A percentile compares a stretch with the other conserved stretches of the same genome.
Conservation (phyloP, 2,888 invertebrate genomes). For the Colletes collaris region DNA sequence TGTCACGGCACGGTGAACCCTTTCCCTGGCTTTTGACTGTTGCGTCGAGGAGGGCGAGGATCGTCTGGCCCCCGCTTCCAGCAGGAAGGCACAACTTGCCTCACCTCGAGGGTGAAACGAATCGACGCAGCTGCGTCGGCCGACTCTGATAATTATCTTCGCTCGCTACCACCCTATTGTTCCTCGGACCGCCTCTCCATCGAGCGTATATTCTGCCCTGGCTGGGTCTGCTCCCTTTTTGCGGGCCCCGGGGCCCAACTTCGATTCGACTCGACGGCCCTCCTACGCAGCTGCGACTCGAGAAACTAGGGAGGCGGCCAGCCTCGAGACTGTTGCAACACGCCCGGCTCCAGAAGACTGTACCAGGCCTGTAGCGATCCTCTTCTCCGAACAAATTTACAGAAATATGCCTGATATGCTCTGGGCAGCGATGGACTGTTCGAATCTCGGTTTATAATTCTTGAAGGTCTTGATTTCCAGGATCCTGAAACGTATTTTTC, state of each 20-base stretch:
- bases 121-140: constrained; percentile 64
- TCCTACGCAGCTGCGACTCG: constrained; percentile 47
- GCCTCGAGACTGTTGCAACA: neutral
- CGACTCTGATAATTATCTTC: constrained; percentile 66
- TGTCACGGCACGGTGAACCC: constrained; percentile 62
- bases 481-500: no score
- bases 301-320: neutral
- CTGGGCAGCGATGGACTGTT: no score
- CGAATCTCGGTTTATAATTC: no score
- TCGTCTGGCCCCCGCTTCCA: constrained; percentile 34
- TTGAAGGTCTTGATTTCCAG: no score
- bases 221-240: neutral
- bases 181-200: constrained; percentile 25
- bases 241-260: constrained; percentile 16
- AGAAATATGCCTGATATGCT: no score
- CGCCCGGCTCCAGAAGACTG: neutral
- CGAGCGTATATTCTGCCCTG: neutral
- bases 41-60: constrained; percentile 8
- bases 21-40: constrained; percentile 32
- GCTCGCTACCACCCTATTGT: constrained; percentile 55
- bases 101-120: constrained; percentile 60
- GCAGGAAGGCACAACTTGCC: constrained; percentile 42
- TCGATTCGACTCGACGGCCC: constrained; percentile 7
- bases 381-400: no score
- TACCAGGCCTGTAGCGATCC: neutral